Evolutionary conservation across 2,113 vertebrate genomes (phyloP), one percentile per base, ranked within the genome.

Genomic region (Platysteira castanea): DNA sequence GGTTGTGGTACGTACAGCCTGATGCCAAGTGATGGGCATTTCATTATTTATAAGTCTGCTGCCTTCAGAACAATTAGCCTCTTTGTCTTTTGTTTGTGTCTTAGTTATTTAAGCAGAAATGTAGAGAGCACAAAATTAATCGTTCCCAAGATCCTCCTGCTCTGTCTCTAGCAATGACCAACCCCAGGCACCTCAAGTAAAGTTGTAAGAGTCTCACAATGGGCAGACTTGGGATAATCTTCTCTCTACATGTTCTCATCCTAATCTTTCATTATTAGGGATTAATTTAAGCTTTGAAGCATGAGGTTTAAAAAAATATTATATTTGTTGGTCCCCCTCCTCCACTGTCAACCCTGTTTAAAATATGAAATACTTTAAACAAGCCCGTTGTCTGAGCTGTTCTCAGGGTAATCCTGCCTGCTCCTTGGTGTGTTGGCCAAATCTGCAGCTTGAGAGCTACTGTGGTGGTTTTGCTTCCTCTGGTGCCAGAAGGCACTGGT

Each of bases 281-380:
- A 95, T 93, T 96, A 92, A 93, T 96, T 89, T 94, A 87, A 96
- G 61, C 86, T 90, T 84, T 93, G 80, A 94, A 95, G 52, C 75
- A 78, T 64, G 64, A 89, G 31, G 33, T 93, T 93, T 76, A 16
- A 61, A 68, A 86, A 92, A 78, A 24, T 31, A 20, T 1, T 63
- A 1, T 60, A n/a, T 86, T 86, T 94, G 31, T 89, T 74, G 41
- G 85, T 88, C 28, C 41, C 35, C 65, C 49, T 86, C 28, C 41
- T 94, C 52, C 52, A 46, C 68, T 5, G 1, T 81, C 80, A 88
- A 11, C 69, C 31, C 50, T 57, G 49, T 84, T 90, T 93, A 31
- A 93, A 89, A 54, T 64, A 61, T 6, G 49, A 88, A 86, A 46
- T 87, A 71, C 35, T 28, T 20, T 88, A 31, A 57, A 57, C 26